These are phyloP conservation scores for Galbula dea DNA, from an alignment of 2,113 vertebrate genomes.

Conservation along the genomic window DNA sequence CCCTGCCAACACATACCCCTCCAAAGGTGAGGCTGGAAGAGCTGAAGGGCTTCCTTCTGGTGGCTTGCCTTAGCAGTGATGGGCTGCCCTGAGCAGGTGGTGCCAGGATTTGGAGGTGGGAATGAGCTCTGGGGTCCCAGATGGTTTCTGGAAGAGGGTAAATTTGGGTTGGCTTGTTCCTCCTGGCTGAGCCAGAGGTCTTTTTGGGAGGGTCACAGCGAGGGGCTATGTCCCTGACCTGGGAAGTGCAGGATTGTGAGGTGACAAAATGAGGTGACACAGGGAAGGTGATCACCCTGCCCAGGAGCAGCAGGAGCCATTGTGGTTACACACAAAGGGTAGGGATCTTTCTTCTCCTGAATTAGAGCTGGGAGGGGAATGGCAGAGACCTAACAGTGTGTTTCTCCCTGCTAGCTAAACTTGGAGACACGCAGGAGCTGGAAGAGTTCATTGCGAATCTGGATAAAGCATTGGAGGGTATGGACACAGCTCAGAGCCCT, in stretches of 20 bases:
- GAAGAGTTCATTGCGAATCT: constrained; percentile 69
- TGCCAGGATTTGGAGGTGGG: neutral
- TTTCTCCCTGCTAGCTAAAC: constrained; percentile 22
- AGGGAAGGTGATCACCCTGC: neutral
- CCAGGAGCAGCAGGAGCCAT: neutral
- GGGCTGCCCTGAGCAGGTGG: neutral
- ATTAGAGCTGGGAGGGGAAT: neutral
- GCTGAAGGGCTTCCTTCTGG: neutral
- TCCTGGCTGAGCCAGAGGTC: no score
- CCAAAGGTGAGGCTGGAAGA: constrained; percentile 35
- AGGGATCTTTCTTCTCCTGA: neutral
- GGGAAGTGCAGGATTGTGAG: neutral
- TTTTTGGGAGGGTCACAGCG: neutral
- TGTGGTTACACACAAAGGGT: neutral
- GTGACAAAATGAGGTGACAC: neutral
- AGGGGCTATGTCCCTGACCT: neutral
- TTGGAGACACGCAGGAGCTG: constrained; percentile 65
- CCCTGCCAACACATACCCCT: neutral
- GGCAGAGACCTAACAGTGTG: neutral
- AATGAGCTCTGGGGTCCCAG: neutral
- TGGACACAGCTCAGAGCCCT: rapidly evolving
- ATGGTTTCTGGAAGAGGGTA: neutral
- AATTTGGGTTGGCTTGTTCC: neutral
- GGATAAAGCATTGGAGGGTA: constrained; percentile 61
- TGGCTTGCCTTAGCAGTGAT: neutral